Conservation (phyloP, 2,888 invertebrate species). For the Brachylomia viminalis region DNA sequence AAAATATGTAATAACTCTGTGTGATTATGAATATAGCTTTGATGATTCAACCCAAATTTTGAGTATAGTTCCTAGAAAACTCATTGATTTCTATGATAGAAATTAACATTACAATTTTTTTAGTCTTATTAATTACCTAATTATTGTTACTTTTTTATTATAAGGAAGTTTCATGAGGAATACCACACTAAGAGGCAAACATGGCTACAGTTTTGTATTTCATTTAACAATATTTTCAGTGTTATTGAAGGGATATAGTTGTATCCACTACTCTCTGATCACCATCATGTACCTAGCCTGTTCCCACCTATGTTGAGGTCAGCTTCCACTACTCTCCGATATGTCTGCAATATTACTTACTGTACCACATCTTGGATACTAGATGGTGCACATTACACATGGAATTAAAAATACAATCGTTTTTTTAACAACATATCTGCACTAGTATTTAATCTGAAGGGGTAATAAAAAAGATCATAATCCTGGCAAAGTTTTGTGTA, state of each 20-base stretch:
- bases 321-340: neutral
- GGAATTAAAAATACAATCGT: neutral
- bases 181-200: neutral
- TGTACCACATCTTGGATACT: neutral
- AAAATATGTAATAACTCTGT: conserved; percentile 5
- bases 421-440: neutral
- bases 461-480: neutral
- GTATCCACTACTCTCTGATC: no score
- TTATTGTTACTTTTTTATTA: neutral
- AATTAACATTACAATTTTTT: no score
- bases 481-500: neutral
- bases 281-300: no score
- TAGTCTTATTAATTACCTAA: no score
- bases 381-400: neutral
- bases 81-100: neutral
- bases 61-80: neutral
- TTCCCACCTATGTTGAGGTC: no score
- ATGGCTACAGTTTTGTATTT: neutral
- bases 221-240: neutral
- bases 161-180: neutral
- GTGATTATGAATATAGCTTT: conserved; percentile 1
- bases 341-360: neutral
- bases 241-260: neutral
- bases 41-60: conserved; percentile 8
- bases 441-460: neutral